Evolutionary conservation across 1,140 invertebrate species (phyloP).

Genomic region (Drosophila teissieri): DNA sequence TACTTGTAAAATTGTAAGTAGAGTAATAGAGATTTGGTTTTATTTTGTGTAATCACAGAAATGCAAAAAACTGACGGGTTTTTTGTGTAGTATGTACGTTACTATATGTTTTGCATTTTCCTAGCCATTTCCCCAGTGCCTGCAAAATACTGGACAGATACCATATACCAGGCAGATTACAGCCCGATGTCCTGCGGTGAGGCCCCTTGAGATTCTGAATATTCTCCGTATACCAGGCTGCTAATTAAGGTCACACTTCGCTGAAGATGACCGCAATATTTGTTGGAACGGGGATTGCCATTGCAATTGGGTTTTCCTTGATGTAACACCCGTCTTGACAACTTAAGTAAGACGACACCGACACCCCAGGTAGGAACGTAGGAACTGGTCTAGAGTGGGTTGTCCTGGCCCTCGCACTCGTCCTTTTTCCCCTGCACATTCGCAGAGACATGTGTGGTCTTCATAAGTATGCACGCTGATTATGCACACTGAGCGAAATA

Average conservation of each 20-base stretch:
- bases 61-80: no score
- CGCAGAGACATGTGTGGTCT: background rate
- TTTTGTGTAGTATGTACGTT: no score
- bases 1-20: no score
- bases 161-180: slow-evolving; percentile 1
- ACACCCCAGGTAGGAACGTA: slow-evolving; percentile 27
- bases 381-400: slow-evolving; percentile 5
- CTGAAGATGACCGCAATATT: slow-evolving; percentile 42
- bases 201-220: background rate
- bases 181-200: slow-evolving; percentile 31
- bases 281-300: slow-evolving; percentile 9
- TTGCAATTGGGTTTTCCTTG: slow-evolving; percentile 9
- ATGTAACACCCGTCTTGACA: slow-evolving; percentile 55
- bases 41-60: no score
- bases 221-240: background rate
- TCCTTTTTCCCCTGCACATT: slow-evolving; percentile 7
- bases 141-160: background rate
- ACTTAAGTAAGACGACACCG: slow-evolving; percentile 46
- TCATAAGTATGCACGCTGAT: slow-evolving; percentile 16
- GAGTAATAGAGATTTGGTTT: no score
- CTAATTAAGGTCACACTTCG: slow-evolving; percentile 57
- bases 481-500: slow-evolving; percentile 1
- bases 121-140: slow-evolving; percentile 1
- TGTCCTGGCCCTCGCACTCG: slow-evolving; percentile 9
- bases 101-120: no score